Evolutionary conservation across 2,797 vertebrate species (phyloP).

Genomic region (Oceanodroma leucorhoa): DNA sequence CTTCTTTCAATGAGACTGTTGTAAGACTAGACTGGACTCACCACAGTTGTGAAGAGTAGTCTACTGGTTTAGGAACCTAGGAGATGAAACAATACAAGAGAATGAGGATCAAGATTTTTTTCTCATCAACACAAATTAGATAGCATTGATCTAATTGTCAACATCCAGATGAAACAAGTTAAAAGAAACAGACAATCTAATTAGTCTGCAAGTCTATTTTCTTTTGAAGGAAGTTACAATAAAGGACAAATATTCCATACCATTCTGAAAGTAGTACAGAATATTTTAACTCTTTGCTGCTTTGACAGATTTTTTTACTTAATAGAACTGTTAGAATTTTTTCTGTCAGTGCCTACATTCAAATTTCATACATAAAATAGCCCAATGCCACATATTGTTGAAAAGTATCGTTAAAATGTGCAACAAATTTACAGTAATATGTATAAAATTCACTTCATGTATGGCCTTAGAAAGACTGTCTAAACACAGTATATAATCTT

Average conservation of each 20-base stretch:
- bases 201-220: not conserved
- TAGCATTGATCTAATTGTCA: not conserved
- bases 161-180: not conserved
- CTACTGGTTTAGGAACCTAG: slow-evolving; percentile 93
- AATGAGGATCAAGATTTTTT: slow-evolving; percentile 46
- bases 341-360: not conserved
- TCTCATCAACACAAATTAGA: not conserved
- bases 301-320: not conserved
- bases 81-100: slow-evolving; percentile 45
- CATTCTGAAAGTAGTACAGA: not conserved
- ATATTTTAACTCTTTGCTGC: not conserved
- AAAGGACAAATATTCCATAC: not conserved
- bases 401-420: not conserved
- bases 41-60: slow-evolving; percentile 93
- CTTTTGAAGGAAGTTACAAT: not conserved
- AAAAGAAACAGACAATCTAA: not conserved
- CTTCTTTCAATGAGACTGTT: not conserved
- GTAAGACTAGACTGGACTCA: slow-evolving; percentile 69
- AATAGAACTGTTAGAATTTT: not conserved
- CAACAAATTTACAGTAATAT: not conserved
- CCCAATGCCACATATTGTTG: not conserved
- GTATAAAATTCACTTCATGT: not conserved
- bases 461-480: not conserved
- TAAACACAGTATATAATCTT: not conserved
- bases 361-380: not conserved